Conservation (phyloP, 2,113 vertebrate species). For the Agelaius tricolor region DNA sequence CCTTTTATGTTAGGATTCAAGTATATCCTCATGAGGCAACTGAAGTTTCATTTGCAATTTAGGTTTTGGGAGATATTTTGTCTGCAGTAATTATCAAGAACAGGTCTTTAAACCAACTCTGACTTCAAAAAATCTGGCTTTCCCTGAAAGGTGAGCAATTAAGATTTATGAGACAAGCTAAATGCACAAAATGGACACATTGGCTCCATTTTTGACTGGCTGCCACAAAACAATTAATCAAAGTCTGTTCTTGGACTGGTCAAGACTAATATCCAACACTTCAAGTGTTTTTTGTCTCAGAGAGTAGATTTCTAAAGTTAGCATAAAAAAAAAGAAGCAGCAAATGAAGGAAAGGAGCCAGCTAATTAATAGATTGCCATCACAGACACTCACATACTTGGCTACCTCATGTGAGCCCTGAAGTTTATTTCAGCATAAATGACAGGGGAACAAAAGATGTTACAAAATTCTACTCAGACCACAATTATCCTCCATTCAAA, state of each 20-base stretch:
- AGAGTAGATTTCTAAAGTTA: background rate
- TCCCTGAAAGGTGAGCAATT: background rate
- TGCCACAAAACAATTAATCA: background rate
- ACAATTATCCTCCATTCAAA: conserved; percentile 18
- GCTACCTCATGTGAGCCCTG: conserved; percentile 2
- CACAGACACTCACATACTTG: background rate
- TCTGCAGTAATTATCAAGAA: background rate
- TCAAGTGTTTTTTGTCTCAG: background rate
- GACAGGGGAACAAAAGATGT: conserved; percentile 30
- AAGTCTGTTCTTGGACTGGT: background rate
- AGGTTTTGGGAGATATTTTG: conserved; percentile 13
- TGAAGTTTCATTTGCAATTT: background rate
- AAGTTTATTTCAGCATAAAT: conserved; percentile 2
- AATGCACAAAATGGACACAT: background rate
- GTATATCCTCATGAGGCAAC: background rate
- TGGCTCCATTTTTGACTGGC: background rate
- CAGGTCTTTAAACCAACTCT: background rate
- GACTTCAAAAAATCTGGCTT: background rate
- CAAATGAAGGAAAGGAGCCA: background rate
- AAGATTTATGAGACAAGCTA: background rate
- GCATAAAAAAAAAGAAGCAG: background rate
- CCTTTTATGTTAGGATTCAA: background rate
- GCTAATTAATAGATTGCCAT: conserved; percentile 5
- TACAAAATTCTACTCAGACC: conserved; percentile 33
- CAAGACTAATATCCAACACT: background rate